These are phyloP conservation scores for Exephanes ischioxanthus DNA, from an alignment of 2,888 invertebrate genomes.

Conservation along the genomic window DNA sequence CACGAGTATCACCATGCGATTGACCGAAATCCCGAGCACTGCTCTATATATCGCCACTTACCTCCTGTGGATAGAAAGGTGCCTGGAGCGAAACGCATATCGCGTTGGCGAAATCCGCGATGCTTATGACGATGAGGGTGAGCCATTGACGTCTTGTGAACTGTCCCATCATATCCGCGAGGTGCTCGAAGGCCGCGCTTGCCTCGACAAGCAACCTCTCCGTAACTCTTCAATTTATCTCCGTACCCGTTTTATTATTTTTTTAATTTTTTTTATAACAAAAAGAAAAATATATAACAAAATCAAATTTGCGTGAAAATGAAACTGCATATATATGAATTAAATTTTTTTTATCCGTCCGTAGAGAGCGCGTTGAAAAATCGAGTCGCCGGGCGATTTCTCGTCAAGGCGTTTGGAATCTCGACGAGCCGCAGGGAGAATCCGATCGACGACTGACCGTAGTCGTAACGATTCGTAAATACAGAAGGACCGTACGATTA, in stretches of 20 bases:
- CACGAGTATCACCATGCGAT: neutral
- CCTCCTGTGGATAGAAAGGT: constrained; percentile 94
- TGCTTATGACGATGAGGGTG: constrained; percentile 91
- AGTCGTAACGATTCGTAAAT: constrained; percentile 51
- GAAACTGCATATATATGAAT: too few species aligned
- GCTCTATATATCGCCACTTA: constrained; percentile 83
- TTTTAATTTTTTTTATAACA: neutral
- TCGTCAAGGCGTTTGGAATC: neutral
- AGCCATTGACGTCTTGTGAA: constrained; percentile 92
- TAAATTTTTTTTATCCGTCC: neutral
- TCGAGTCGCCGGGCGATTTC: constrained; percentile 1
- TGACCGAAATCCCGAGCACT: neutral
- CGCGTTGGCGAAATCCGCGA: constrained; percentile 94
- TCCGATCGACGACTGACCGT: constrained; percentile 58
- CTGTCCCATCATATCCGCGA: constrained; percentile 86
- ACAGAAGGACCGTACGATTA: constrained; percentile 16
- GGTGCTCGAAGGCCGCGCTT: constrained; percentile 32
- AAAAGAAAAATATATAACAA: too few species aligned
- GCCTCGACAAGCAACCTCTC: constrained; percentile 40
- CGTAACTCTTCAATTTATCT: constrained; percentile 6
- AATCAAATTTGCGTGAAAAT: too few species aligned
- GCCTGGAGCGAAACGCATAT: constrained; percentile 94
- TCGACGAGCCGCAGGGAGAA: constrained; percentile 43
- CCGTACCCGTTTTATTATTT: neutral
- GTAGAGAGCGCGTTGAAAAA: neutral